Base-by-base conservation (phyloP, 2,797 vertebrate genomes). In the Nyctibius grandis region DNA sequence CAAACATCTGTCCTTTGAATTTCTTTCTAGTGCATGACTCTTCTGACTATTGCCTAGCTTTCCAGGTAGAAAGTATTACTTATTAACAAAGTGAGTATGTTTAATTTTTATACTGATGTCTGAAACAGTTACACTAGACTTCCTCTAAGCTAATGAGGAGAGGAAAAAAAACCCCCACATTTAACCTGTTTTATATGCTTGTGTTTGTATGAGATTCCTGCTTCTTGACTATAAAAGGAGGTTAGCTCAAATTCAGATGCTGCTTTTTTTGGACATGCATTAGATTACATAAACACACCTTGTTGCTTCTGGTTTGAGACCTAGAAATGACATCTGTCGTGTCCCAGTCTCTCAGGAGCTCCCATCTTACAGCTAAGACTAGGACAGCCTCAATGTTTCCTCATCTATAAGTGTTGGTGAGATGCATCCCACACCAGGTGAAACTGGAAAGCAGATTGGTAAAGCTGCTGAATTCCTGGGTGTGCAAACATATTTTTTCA, bases 131-230 rank as follows among this genome's bases (percentile, higher is more conserved):
- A 9, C 5, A 3, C 1, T 44, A 47, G n/a, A 57, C 22, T 57
- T 90, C 14, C 25, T 69, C 14, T 50, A 36, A 54, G 8, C 6
- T 42, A 21, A 29, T 15, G 13, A 3, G 5, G 11, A 53, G 6
- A 6, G 3, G 11, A 11, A 15, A 60, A 4, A 53, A 53, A 0
- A 0, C 4, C 1, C 1, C 31, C 16, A 40, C 0, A 23, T 45
- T 54, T 45, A 25, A 38, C 7, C 29, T 57, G 22, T 1, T 80
- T 76, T 44, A 40, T 29, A 22, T 53, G 15, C 4, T 48, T n/a
- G n/a, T 14, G 7, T 45, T 54, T 22, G 12, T 13, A 40, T 48
- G 29, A 82, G 6, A 26, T 38, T 87, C 16, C 18, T 47, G 28
- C 28, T 48, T 65, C 59, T 57, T 73, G 26, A 16, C 34, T 54